A percentile compares a stretch with the other conserved stretches of the same genome.
Conservation (phyloP, 1,140 invertebrate species). For the Reticulitermes speratus region DNA sequence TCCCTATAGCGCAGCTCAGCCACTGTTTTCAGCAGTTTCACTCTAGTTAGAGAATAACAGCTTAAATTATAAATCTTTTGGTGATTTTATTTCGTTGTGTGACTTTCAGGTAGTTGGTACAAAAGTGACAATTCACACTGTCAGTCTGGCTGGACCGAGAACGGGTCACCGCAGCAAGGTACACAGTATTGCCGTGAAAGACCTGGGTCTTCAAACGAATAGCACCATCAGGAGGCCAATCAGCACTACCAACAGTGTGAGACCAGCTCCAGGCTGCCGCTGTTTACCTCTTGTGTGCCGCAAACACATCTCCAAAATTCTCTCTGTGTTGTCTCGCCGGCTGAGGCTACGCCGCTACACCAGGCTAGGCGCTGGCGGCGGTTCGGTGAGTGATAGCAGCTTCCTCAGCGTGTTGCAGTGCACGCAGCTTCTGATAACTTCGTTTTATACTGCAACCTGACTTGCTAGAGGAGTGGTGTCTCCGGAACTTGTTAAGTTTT, state of each 20-base stretch:
- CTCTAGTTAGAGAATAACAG: no score
- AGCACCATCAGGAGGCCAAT: not conserved
- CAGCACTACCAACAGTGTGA: not conserved
- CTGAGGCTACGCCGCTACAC: conserved; percentile 30
- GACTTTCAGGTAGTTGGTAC: not conserved
- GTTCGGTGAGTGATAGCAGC: not conserved
- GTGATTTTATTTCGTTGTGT: no score
- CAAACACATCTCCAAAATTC: conserved; percentile 26
- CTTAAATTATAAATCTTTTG: no score
- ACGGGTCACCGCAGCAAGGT: not conserved
- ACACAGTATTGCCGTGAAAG: not conserved
- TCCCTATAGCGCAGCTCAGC: no score
- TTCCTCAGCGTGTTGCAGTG: not conserved
- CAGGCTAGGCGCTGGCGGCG: conserved; percentile 5
- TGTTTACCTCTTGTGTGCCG: conserved; percentile 23
- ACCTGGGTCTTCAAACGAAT: not conserved
- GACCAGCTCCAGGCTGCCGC: conserved; percentile 21
- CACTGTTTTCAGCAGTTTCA: no score
- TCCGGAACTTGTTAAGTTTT: no score
- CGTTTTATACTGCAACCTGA: not conserved
- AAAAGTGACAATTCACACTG: not conserved
- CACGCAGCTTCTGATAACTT: not conserved
- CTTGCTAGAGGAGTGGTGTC: no score
- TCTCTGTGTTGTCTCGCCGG: conserved; percentile 28
- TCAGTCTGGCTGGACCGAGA: not conserved